Evolutionary conservation across 2,797 vertebrate species (phyloP).

Genomic region (Tympanoctomys barrerae): DNA sequence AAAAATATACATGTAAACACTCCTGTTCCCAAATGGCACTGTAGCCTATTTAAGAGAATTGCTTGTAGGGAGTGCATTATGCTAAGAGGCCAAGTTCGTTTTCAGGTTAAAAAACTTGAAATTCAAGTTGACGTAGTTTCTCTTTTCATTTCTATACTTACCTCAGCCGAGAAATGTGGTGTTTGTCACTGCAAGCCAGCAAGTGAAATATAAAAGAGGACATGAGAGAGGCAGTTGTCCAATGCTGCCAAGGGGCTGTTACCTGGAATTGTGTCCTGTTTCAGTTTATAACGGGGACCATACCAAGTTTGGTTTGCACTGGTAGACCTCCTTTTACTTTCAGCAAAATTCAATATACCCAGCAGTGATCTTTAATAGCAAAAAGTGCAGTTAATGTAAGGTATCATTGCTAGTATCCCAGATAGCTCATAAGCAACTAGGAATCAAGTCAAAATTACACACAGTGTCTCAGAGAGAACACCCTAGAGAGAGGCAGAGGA

Average conservation of each 20-base stretch:
- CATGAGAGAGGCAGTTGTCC: not conserved
- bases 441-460: not conserved
- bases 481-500: not conserved
- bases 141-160: slow-evolving; percentile 38
- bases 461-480: not conserved
- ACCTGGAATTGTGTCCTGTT: not conserved
- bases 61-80: not conserved
- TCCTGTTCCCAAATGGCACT: not conserved
- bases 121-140: slow-evolving; percentile 50
- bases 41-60: slow-evolving; percentile 57
- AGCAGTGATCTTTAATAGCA: slow-evolving; percentile 4
- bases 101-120: slow-evolving; percentile 56
- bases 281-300: not conserved
- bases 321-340: not conserved
- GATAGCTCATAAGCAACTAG: not conserved
- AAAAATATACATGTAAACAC: not conserved
- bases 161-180: not conserved
- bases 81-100: slow-evolving; percentile 14
- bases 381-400: not conserved
- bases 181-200: slow-evolving; percentile 46
- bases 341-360: not conserved
- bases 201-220: not conserved
- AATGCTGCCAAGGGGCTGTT: not conserved
- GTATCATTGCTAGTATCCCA: not conserved
- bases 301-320: not conserved